Evolutionary conservation across 2,888 invertebrate genomes (phyloP).

Genomic region (Morinoia aosen): DNA sequence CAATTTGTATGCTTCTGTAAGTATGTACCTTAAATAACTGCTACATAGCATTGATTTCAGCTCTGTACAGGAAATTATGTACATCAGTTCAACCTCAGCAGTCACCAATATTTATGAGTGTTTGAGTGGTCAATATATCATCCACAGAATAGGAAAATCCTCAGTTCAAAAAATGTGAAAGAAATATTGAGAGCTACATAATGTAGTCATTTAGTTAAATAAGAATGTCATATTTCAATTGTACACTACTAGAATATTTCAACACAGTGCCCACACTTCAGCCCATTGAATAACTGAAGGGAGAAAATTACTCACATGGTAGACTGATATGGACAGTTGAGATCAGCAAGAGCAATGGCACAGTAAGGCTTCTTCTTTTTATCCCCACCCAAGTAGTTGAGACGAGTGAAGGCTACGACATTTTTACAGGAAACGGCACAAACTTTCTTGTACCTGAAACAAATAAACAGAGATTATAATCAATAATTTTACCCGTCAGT

Average conservation of each 20-base stretch:
- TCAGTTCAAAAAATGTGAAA: too few species aligned
- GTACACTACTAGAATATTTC: neutral
- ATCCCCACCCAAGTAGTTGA: neutral
- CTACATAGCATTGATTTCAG: too few species aligned
- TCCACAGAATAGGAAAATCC: too few species aligned
- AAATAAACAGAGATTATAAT: neutral
- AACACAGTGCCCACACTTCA: neutral
- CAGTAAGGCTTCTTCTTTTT: conserved; percentile 15
- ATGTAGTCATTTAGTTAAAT: too few species aligned
- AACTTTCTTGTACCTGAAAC: conserved; percentile 24
- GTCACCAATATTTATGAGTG: too few species aligned
- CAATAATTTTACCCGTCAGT: neutral
- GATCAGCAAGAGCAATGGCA: conserved; percentile 36
- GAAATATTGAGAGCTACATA: too few species aligned
- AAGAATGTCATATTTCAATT: too few species aligned
- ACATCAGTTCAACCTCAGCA: too few species aligned
- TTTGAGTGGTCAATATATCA: too few species aligned
- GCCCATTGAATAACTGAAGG: neutral
- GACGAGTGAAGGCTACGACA: conserved; percentile 39
- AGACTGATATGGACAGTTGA: conserved; percentile 41
- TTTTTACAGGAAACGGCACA: conserved; percentile 57
- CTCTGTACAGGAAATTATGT: too few species aligned
- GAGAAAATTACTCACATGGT: neutral
- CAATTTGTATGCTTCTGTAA: too few species aligned
- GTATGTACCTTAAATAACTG: too few species aligned